phyloP scores from a whole-genome alignment of 2,888 invertebrate genomes.

The Limnephilus marmoratus region DNA sequence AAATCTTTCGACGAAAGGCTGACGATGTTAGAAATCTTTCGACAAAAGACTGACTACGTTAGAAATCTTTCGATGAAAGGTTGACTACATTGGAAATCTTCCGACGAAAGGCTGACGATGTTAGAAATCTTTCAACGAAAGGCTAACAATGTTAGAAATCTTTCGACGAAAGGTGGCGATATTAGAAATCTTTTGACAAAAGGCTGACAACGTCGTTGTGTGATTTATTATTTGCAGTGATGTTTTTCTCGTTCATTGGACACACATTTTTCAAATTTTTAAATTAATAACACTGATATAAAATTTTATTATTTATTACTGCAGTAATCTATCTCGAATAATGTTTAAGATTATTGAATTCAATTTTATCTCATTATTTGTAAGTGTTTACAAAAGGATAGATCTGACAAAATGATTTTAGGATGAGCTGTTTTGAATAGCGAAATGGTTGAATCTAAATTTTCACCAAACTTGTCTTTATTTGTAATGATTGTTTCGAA shows the following conservation, averaged over 20 bases:
- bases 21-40: background rate
- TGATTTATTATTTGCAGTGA: background rate
- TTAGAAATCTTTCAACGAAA: background rate
- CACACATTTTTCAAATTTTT: slow-evolving; percentile 2
- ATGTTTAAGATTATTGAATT: slow-evolving; percentile 1
- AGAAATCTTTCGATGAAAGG: background rate
- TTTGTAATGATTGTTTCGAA: slow-evolving; percentile 28
- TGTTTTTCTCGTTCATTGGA: background rate
- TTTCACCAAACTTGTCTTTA: background rate
- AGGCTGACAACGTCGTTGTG: background rate
- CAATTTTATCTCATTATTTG: slow-evolving; percentile 25
- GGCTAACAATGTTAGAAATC: background rate
- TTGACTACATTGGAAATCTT: background rate
- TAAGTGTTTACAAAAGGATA: slow-evolving; percentile 41
- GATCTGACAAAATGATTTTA: slow-evolving; percentile 31
- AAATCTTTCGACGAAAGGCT: background rate
- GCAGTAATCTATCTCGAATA: background rate
- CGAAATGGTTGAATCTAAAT: slow-evolving; percentile 12
- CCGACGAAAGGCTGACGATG: background rate
- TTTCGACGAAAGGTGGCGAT: background rate
- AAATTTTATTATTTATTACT: background rate
- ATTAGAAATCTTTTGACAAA: background rate
- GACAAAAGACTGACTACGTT: background rate
- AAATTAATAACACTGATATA: background rate
- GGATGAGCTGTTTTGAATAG: background rate